Percentiles rank a stretch among this genome's conserved stretches.
Conservation (phyloP, 2,797 vertebrate species). For the Buceros bicornis region DNA sequence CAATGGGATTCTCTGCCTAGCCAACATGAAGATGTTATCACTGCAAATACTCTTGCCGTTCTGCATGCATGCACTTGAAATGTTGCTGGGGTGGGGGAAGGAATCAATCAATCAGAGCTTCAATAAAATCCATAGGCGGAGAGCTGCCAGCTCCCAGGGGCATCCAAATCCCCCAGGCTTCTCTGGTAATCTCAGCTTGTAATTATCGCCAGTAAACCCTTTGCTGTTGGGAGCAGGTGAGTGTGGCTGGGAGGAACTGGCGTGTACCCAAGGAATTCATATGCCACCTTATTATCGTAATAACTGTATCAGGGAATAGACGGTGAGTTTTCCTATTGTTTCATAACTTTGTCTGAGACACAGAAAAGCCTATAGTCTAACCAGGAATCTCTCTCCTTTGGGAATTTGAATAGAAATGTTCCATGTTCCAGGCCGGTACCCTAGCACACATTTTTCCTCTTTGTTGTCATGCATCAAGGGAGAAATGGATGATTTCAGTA, state of each 20-base stretch:
- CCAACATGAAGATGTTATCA: neutral
- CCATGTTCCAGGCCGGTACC: neutral
- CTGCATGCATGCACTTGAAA: neutral
- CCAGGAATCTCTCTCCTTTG: neutral
- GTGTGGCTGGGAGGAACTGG: neutral
- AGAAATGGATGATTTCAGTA: neutral
- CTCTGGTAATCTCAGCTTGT: neutral
- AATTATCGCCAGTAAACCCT: slow-evolving; percentile 43
- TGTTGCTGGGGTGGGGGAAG: neutral
- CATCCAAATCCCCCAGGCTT: neutral
- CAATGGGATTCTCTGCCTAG: neutral
- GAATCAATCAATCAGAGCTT: neutral
- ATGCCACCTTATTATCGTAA: neutral
- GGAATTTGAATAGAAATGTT: neutral
- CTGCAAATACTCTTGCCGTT: neutral
- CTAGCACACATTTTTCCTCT: neutral
- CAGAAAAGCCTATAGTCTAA: neutral
- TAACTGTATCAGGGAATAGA: neutral
- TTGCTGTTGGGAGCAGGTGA: slow-evolving; percentile 10
- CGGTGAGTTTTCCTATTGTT: rapidly evolving
- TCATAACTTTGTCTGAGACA: rapidly evolving
- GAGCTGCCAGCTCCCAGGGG: neutral
- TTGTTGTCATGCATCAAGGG: neutral
- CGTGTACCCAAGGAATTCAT: neutral
- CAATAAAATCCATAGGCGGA: neutral